Evolutionary conservation across 1,140 invertebrate genomes (phyloP), one percentile per base, ranked within the genome.

Genomic region (Episyrphus balteatus): DNA sequence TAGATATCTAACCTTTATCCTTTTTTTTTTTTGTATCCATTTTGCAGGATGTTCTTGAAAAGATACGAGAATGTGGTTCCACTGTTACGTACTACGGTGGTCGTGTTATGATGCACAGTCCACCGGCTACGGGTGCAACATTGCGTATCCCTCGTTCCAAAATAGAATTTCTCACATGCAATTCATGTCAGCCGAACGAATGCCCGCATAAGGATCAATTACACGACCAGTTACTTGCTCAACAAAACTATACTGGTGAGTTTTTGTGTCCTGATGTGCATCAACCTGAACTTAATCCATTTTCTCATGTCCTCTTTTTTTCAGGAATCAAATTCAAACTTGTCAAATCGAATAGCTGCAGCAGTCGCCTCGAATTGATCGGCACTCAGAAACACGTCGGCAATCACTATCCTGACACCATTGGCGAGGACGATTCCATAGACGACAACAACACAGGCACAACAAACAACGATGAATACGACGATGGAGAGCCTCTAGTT

Each of bases 11-110:
- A 26, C 21, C 21, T 26, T 8, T 26, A 26, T 8, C 8, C 21
- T 26, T 8, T 26, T 26, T 17, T 41, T 41, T 21, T 14, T 18
- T 34, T 14, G 18, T 31, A 15, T 32, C 38, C 19, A 36, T 46
- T 15, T 41, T 42, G 13, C 78, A 83, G 49, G 87, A 90, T 57
- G 82, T 90, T n/a, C 63, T 92, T 34, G 79, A 83, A 51, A 88
- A 88, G 70, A 89, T 92, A 53, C 74, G 87, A 39, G 86, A 88
- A 57, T 86, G 80, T 56, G 88, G 87, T 6, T 88, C 86, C 0
- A 85, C 85, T 6, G 78, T 90, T 1, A 91, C 87, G 5, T 92
- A 90, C 60, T 90, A 88, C 54, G 87, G 88, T 1, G 86, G 86
- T 3, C 80, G 83, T 59, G 81, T 90, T 12, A 73, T 89, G 8